Evolutionary conservation across 2,888 invertebrate species (phyloP).

Genomic region (Epiblema foenella): DNA sequence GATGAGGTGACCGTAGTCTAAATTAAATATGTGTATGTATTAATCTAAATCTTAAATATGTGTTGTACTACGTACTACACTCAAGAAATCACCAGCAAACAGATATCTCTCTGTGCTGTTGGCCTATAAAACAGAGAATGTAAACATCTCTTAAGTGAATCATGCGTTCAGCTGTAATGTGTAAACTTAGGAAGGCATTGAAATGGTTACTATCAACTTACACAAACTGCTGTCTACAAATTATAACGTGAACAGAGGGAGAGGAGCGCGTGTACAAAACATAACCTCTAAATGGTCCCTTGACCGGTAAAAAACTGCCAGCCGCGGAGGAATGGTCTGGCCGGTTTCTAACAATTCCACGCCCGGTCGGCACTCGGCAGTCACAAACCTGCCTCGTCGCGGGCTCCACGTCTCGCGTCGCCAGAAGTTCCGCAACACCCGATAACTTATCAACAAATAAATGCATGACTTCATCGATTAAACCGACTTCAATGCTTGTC

Average conservation of each 20-base stretch:
- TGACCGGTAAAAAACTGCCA: conserved; percentile 73
- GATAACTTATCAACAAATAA: conserved; percentile 81
- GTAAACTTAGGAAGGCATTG: conserved; percentile 59
- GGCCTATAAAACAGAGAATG: conserved; percentile 65
- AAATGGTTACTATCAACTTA: conserved; percentile 39
- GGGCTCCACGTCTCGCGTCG: conserved; percentile 62
- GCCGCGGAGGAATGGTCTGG: conserved; percentile 29
- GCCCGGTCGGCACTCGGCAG: conserved; percentile 54
- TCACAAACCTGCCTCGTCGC: conserved; percentile 66
- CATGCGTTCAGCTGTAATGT: conserved; percentile 64
- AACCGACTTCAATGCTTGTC: conserved; percentile 62
- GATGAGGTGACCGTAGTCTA: background rate
- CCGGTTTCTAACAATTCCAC: conserved; percentile 31
- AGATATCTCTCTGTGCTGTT: conserved; percentile 13
- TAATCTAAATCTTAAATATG: no score
- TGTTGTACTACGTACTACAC: no score
- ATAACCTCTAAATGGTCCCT: conserved; percentile 78
- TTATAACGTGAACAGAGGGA: conserved; percentile 14
- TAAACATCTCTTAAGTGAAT: conserved; percentile 74
- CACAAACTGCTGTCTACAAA: conserved; percentile 28
- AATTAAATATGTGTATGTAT: no score
- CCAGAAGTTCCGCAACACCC: conserved; percentile 56
- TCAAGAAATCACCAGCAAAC: no score
- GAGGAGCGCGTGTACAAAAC: conserved; percentile 61
- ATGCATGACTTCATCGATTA: conserved; percentile 82